Conservation (phyloP, 2,113 vertebrate genomes). For the Sapayoa aenigma region DNA sequence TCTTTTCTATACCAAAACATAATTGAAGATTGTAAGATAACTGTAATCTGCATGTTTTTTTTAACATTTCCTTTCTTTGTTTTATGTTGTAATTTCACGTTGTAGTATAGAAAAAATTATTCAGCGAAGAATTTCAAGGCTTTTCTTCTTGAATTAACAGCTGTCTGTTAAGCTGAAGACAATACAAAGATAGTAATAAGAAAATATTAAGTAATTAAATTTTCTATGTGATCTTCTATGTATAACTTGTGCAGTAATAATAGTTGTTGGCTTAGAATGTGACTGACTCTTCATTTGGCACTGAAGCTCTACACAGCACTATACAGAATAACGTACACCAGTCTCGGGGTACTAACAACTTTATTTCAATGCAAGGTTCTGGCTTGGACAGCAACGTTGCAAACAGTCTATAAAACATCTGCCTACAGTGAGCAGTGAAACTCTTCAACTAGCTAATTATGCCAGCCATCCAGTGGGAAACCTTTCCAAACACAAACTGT, state of each 20-base stretch:
- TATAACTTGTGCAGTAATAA: background rate
- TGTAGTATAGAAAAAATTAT: background rate
- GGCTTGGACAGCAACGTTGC: slow-evolving; percentile 96
- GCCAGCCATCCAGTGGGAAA: slow-evolving; percentile 87
- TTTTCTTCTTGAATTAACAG: background rate
- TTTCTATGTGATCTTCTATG: background rate
- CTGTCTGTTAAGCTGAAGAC: background rate
- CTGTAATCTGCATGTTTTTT: background rate
- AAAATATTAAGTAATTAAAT: background rate
- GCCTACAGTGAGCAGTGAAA: slow-evolving; percentile 90
- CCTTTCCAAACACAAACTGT: slow-evolving; percentile 92
- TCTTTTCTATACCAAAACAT: background rate
- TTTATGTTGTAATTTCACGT: background rate
- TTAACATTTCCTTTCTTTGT: background rate
- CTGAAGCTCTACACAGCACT: background rate
- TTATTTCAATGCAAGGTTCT: slow-evolving; percentile 85
- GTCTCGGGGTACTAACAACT: slow-evolving; percentile 1
- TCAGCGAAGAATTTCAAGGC: background rate
- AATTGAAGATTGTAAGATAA: background rate
- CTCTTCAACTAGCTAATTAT: slow-evolving; percentile 90
- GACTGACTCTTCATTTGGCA: background rate
- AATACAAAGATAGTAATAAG: background rate
- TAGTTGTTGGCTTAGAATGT: background rate
- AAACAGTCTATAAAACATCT: slow-evolving; percentile 98
- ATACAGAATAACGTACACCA: background rate